Evolutionary conservation across 1,140 invertebrate species (phyloP).

Genomic region (Achroia grisella): DNA sequence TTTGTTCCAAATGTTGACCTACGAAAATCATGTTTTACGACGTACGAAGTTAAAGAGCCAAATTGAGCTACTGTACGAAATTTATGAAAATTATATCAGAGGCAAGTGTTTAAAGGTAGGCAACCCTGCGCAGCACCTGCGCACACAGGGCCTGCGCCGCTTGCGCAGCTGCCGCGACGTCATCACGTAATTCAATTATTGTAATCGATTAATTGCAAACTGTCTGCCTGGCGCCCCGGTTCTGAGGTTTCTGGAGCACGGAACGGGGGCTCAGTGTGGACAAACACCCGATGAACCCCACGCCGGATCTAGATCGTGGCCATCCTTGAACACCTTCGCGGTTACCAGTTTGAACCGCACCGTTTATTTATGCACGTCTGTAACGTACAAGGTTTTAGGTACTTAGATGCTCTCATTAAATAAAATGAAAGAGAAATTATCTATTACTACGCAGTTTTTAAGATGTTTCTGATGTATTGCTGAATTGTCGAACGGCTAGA

Average conservation of each 20-base stretch:
- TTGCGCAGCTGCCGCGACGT: conserved; percentile 50
- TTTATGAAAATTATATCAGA: no score
- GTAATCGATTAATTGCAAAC: conserved; percentile 50
- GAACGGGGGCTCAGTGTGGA: conserved; percentile 10
- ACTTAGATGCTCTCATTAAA: conserved; percentile 6
- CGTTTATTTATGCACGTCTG: conserved; percentile 14
- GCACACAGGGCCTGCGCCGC: conserved; percentile 30
- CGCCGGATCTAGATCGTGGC: conserved; percentile 7
- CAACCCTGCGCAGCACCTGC: conserved; percentile 42
- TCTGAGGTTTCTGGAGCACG: conserved; percentile 20
- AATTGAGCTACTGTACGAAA: no score
- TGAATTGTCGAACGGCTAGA: no score
- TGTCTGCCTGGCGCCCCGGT: conserved; percentile 30
- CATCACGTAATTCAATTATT: conserved; percentile 44
- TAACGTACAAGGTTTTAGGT: conserved; percentile 14
- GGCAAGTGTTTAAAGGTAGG: no score
- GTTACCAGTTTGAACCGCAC: conserved; percentile 12
- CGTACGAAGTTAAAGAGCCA: no score
- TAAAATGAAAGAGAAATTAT: no score
- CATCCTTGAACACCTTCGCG: conserved; percentile 17
- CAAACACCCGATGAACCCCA: conserved; percentile 1
- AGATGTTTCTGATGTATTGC: no score
- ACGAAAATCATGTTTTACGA: no score
- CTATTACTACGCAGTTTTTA: no score
- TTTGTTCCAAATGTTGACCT: no score